Base-by-base conservation (phyloP, 92 coral and sea anemone genomes). In the Umimayanthus kanabou region DNA sequence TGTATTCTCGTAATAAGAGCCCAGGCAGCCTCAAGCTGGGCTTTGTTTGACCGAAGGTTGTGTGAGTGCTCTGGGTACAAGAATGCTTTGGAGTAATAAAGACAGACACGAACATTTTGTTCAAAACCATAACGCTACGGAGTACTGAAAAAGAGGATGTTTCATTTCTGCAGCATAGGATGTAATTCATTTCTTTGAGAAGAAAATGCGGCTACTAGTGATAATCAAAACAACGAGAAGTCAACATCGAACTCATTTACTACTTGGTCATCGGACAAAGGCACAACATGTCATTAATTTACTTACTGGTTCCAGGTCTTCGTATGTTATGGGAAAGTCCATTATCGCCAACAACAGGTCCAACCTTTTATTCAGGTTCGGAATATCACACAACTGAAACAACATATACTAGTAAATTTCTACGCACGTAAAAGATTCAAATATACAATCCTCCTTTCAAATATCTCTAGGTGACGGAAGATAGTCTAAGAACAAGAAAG, bases 281-380 rank as follows among this genome's bases (percentile, higher is more conserved):
- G 10, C 50, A 47, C 50, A 11, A 47, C 50, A 47, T 11, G 50
- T 47, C 50, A 47, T n/a, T n/a, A n/a, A n/a, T n/a, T 33, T 73
- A 89, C 98, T 90, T 89, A 96, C 99, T 3, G 99, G 99, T 74
- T 92, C 94, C 23, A 96, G 98, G 43, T 96, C 99, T 81, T 96
- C 99, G 90, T 86, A 96, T 40, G 96, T 96, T 39, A 80, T 43
- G 5, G 99, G 99, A 66, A 96, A 96, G 87, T 96, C 99, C 98
- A 96, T 90, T 29, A 96, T 82, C 58, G 94, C 96, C 65, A 96
- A 84, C 9, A 96, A 90, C 58, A 96, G 80, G 86, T 96, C 99
- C 91, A 96, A 67, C 39, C 99, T 90, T 87, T 94, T 94, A 76
- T 93, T 95, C 75, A 96, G 89, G 85, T 95, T 94, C 16, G 93